Conservation (phyloP, 2,888 invertebrate genomes). For the Tryphoninae sp. region DNA sequence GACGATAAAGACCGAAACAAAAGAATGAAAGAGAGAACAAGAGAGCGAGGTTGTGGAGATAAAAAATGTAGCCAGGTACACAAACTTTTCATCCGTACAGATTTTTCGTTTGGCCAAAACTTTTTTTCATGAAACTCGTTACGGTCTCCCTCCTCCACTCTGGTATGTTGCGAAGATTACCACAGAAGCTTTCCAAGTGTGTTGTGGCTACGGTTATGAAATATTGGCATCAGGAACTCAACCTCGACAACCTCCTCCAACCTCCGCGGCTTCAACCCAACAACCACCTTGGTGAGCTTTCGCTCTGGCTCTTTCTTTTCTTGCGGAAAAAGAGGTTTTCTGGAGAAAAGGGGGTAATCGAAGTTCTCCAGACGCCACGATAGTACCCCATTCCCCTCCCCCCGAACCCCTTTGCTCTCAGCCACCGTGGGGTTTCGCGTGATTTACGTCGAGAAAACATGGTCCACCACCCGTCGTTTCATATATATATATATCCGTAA, state of each 20-base stretch:
- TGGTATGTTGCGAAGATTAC: conserved; percentile 47
- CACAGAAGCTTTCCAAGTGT: conserved; percentile 47
- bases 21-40: conserved; percentile 25
- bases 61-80: neutral
- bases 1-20: neutral
- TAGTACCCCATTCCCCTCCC: conserved; percentile 24
- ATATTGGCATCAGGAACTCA: conserved; percentile 46
- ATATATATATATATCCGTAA: conserved; percentile 8
- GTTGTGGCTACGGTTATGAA: conserved; percentile 41
- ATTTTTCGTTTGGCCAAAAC: conserved; percentile 36
- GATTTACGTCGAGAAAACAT: conserved; percentile 60
- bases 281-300: conserved; percentile 33
- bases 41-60: too few species aligned
- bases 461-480: conserved; percentile 37
- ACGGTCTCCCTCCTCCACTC: conserved; percentile 19
- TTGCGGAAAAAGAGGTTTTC: conserved; percentile 45
- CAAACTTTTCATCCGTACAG: conserved; percentile 29
- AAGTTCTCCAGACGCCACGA: conserved; percentile 60
- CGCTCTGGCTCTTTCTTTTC: conserved; percentile 18
- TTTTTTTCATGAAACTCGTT: conserved; percentile 5
- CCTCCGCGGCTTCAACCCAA: conserved; percentile 4
- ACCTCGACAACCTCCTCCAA: conserved; percentile 19
- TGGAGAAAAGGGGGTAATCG: conserved; percentile 56
- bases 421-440: conserved; percentile 49
- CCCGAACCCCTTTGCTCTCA: conserved; percentile 5